Evolutionary conservation across 1,140 invertebrate species (phyloP).

Genomic region (Trichogramma pretiosum): DNA sequence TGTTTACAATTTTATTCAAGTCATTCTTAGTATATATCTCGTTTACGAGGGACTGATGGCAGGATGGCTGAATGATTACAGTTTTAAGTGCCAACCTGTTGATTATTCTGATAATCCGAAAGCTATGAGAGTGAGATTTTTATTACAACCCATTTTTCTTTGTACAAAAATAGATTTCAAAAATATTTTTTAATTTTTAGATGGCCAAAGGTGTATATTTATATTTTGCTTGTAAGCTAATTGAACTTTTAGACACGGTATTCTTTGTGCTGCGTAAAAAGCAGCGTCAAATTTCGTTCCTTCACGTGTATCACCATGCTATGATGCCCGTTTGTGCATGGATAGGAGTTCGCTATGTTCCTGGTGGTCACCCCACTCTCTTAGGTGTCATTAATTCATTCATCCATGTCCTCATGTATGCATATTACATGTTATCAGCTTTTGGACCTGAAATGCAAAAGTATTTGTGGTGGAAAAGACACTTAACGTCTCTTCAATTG

Average conservation of each 20-base stretch:
- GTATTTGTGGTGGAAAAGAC: conserved; percentile 88
- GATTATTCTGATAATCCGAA: conserved; percentile 66
- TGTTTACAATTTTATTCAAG: conserved; percentile 73
- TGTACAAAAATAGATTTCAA: conserved; percentile 3
- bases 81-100: conserved; percentile 74
- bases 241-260: conserved; percentile 61
- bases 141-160: not conserved
- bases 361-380: conserved; percentile 72
- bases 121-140: conserved; percentile 59
- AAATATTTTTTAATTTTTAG: conserved; percentile 27
- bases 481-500: conserved; percentile 77
- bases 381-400: conserved; percentile 79
- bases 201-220: conserved; percentile 40
- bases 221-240: conserved; percentile 51
- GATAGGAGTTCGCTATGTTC: conserved; percentile 73
- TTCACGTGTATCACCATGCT: conserved; percentile 68
- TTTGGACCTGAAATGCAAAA: conserved; percentile 74
- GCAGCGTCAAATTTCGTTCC: conserved; percentile 62
- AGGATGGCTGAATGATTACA: conserved; percentile 68
- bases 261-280: conserved; percentile 80
- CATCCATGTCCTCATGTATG: conserved; percentile 78
- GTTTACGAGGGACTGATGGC: conserved; percentile 56
- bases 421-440: conserved; percentile 73
- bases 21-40: conserved; percentile 62
- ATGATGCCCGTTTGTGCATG: conserved; percentile 69